These are phyloP conservation scores for Cyclophora albipunctata DNA, from an alignment of 2,888 invertebrate species.

Conservation along the genomic window DNA sequence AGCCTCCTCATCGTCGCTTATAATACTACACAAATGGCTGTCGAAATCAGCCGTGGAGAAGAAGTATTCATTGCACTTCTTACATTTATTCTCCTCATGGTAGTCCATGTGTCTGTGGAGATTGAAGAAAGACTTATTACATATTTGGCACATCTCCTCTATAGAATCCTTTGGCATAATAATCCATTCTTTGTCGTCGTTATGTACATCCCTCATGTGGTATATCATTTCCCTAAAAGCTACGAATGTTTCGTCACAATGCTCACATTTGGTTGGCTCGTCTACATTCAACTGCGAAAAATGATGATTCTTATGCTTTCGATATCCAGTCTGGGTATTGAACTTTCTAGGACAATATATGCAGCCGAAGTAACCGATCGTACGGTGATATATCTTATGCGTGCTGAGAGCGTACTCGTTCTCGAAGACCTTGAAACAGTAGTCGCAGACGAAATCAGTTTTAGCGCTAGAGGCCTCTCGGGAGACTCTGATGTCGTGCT, in stretches of 20 bases:
- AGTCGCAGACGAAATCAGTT: conserved; percentile 60
- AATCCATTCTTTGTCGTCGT: conserved; percentile 65
- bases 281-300: conserved; percentile 56
- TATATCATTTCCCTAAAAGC: conserved; percentile 70
- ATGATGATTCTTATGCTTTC: conserved; percentile 70
- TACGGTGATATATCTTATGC: conserved; percentile 65
- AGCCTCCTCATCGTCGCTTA: conserved; percentile 55
- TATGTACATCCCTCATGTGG: conserved; percentile 64
- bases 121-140: conserved; percentile 61
- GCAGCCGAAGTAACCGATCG: conserved; percentile 63
- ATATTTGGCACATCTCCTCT: conserved; percentile 59
- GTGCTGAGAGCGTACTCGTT: conserved; percentile 54
- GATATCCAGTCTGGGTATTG: conserved; percentile 60
- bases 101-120: conserved; percentile 59
- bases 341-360: conserved; percentile 70
- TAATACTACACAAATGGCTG: conserved; percentile 61
- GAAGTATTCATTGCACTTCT: conserved; percentile 67
- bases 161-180: conserved; percentile 57
- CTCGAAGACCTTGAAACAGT: conserved; percentile 64
- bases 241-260: conserved; percentile 72
- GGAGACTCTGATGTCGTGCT: conserved; percentile 45
- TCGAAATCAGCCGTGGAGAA: conserved; percentile 53
- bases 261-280: conserved; percentile 64
- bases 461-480: conserved; percentile 40
- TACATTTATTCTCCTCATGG: conserved; percentile 66